Evolutionary conservation across 2,888 invertebrate species (phyloP).

Genomic region (Tipula lateralis): DNA sequence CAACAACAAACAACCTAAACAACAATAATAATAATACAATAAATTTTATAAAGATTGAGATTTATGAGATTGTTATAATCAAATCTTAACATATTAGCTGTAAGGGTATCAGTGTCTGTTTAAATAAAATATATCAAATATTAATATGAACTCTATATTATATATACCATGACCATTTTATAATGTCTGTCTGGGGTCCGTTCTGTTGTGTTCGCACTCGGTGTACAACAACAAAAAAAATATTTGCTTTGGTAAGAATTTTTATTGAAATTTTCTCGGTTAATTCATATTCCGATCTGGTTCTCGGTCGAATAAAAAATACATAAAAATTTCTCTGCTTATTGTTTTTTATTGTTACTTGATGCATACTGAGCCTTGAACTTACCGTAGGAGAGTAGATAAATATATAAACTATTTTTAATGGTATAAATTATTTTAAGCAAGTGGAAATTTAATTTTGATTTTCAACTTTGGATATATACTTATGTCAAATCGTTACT

Average conservation of each 20-base stretch:
- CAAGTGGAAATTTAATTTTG: no score
- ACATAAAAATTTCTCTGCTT: not conserved
- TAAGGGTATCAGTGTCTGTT: not conserved
- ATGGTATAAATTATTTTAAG: no score
- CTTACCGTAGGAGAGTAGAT: no score
- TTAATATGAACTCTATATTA: not conserved
- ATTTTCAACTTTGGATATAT: no score
- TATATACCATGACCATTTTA: no score
- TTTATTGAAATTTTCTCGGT: not conserved
- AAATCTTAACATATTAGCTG: conserved; percentile 15
- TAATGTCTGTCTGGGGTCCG: not conserved
- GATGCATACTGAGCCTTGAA: no score
- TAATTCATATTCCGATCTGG: not conserved
- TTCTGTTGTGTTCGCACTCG: not conserved
- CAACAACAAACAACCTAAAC: not conserved
- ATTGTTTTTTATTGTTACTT: not conserved
- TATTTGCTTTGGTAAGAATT: not conserved
- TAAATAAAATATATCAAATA: not conserved
- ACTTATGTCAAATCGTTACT: no score
- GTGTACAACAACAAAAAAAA: no score
- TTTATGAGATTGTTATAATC: conserved; percentile 6
- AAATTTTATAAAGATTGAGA: conserved; percentile 24
- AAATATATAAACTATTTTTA: no score
- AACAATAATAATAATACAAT: conserved; percentile 11
- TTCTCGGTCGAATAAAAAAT: not conserved